Evolutionary conservation across 2,888 invertebrate genomes (phyloP), one percentile per base, ranked within the genome.

Genomic region (Drosophila tripunctata): DNA sequence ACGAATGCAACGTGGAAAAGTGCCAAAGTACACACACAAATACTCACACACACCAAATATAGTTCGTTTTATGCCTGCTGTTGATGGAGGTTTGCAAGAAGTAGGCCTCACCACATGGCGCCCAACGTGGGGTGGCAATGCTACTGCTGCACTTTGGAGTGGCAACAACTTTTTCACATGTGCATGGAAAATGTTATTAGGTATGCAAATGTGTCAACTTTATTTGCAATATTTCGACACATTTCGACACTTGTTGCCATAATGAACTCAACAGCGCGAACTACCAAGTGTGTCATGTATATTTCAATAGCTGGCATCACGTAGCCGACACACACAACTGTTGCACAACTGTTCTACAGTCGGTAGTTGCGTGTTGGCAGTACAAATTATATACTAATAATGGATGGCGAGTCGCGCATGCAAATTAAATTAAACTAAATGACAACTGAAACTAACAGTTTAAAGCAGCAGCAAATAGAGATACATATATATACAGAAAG

Each of bases 191-290:
- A 81, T 88, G 83, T 88, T 85, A 89, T 89, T 88, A 89, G 89
- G 86, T 82, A 90, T 90, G 90, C 88, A 90, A 89, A 89, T 89
- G 89, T 90, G 89, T 88, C 89, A 89, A 88, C 89, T 89, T 90
- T 84, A 88, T 89, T 88, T 89, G 82, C 73, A 72, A 80, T 88
- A 76, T 87, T 86, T 84, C 88, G 85, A 84, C 84, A 88, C 87
- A 79, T 86, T 86, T 77, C 75, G 81, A 72, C 88, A 89, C 89
- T 89, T 88, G 89, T 89, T 89, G 89, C 87, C 85, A 84, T 78
- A 85, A 85, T 85, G 81, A 78, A 87, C 77, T 67, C 75, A 62
- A 36, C 79, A 40, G 10, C 63, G 61, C 35, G 43, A 24, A 21
- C 22, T 33, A 4, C 22, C 8, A 31, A 19, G 38, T 24, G 41